Base-by-base conservation (phyloP, 2,113 vertebrate species). In the Oncorhynchus keta region DNA sequence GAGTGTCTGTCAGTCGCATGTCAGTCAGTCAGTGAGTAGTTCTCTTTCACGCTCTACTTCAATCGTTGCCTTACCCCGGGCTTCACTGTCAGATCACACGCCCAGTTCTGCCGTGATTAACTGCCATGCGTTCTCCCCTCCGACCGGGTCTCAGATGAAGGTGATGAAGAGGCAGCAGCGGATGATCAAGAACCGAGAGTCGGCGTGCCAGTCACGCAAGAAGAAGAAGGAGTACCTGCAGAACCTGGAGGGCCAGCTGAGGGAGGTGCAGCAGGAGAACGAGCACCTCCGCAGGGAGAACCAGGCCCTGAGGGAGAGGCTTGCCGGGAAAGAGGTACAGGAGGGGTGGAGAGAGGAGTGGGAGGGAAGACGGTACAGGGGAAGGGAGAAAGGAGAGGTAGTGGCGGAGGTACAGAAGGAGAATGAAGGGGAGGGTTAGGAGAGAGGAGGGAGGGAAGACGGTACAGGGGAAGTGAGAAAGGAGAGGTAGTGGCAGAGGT, bases 141-240 rank as follows among this genome's bases (percentile, higher is more conserved):
- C 65, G 45, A 28, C 8, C 1, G 75, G 2, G 51, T 55, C 51
- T 12, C 80, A 97, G 96, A 91, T 95, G 73, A 97, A 97, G 89
- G 92, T 96, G 35, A 84, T 97, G 86, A 97, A 97, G 89, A 88
- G 96, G 30, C 96, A 97, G 91, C 96, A 97, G 91, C 89, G 96
- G 20, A 97, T 97, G 96, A 97, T 97, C 51, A 97, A 97, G 92
- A 97, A 97, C 93, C 84, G 96, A 0, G 96, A 97, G 89, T 96
- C 96, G 0, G 96, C 96, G 1, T 97, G 96, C 74, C 96, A 97
- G 93, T 97, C 95, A 0, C 90, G 96, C 65, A 92, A 93, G 84
- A 97, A 97, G 91, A 97, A 97, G 93, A 97, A 97, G 76, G 96
- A 97, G 81, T 97, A 97, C 26, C 89, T 97, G 78, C 96, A 97